These are phyloP conservation scores for Hydraecia micacea DNA, from an alignment of 2,888 invertebrate genomes.

Conservation along the genomic window DNA sequence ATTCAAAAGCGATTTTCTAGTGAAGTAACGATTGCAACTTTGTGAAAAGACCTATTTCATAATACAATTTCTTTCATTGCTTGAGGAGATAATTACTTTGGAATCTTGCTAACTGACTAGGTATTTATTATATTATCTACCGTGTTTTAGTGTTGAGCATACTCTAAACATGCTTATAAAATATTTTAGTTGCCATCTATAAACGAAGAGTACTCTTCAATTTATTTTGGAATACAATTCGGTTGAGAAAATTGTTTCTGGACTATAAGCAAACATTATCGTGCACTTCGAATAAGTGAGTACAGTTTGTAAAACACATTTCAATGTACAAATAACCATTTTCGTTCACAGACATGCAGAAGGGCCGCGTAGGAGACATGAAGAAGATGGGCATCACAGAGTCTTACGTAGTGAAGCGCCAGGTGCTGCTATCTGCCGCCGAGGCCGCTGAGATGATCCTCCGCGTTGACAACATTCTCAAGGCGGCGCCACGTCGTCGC, in stretches of 20 bases:
- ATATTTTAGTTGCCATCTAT: background rate
- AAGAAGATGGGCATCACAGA: slow-evolving; percentile 97
- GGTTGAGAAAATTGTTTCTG: background rate
- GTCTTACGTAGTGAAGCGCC: slow-evolving; percentile 98
- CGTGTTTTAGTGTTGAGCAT: too few species aligned
- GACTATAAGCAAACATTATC: too few species aligned
- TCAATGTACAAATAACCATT: background rate
- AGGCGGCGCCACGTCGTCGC: slow-evolving; percentile 96
- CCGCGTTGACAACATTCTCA: slow-evolving; percentile 99
- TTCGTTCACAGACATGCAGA: slow-evolving; percentile 94
- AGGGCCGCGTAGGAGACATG: slow-evolving; percentile 97
- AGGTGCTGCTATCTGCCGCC: slow-evolving; percentile 97
- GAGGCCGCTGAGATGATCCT: slow-evolving; percentile 99
- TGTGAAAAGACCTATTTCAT: too few species aligned
- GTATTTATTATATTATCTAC: background rate
- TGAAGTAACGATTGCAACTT: too few species aligned
- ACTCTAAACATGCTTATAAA: background rate
- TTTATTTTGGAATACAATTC: background rate
- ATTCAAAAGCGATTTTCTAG: too few species aligned
- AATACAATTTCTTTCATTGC: too few species aligned
- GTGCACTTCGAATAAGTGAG: background rate
- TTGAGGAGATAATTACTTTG: background rate
- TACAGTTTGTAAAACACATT: background rate
- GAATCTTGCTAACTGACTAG: background rate
- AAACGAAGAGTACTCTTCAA: too few species aligned